phyloP scores from a whole-genome alignment of 1,140 invertebrate genomes.

The Microplitis mediator region DNA sequence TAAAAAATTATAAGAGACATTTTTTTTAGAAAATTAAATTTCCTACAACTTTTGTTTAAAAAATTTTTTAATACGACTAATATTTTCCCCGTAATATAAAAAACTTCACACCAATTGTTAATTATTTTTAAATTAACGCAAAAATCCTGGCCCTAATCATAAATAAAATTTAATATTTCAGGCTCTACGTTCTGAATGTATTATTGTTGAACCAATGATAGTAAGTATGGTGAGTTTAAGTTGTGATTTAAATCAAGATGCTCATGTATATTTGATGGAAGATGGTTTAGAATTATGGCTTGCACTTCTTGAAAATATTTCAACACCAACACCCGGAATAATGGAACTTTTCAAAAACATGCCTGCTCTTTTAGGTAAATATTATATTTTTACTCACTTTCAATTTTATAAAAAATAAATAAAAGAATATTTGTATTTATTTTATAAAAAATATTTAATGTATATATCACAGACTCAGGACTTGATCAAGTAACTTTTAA shows the following conservation, averaged over 20 bases:
- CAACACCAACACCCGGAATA: conserved; percentile 65
- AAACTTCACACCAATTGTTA: too few species aligned
- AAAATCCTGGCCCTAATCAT: too few species aligned
- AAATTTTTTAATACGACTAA: too few species aligned
- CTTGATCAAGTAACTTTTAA: conserved; percentile 65
- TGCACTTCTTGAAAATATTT: conserved; percentile 79
- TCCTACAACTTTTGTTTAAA: too few species aligned
- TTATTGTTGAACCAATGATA: conserved; percentile 71
- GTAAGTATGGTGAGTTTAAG: conserved; percentile 79
- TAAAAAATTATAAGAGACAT: too few species aligned
- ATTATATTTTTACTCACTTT: conserved; percentile 26
- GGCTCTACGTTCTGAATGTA: conserved; percentile 68
- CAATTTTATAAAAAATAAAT: conserved; percentile 28
- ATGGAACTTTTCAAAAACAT: conserved; percentile 80
- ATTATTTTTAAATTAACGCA: too few species aligned
- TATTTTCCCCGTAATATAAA: too few species aligned
- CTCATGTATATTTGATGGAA: conserved; percentile 88
- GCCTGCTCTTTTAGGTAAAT: conserved; percentile 75
- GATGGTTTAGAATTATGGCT: conserved; percentile 92
- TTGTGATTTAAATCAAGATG: conserved; percentile 79
- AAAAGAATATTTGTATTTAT: conserved; percentile 5
- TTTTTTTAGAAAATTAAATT: too few species aligned
- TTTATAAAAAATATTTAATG: conserved; percentile 56
- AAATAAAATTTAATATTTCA: conserved; percentile 46
- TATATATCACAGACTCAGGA: conserved; percentile 73